Evolutionary conservation across 2,888 invertebrate species (phyloP).

Genomic region (Synanthedon tipuliformis): DNA sequence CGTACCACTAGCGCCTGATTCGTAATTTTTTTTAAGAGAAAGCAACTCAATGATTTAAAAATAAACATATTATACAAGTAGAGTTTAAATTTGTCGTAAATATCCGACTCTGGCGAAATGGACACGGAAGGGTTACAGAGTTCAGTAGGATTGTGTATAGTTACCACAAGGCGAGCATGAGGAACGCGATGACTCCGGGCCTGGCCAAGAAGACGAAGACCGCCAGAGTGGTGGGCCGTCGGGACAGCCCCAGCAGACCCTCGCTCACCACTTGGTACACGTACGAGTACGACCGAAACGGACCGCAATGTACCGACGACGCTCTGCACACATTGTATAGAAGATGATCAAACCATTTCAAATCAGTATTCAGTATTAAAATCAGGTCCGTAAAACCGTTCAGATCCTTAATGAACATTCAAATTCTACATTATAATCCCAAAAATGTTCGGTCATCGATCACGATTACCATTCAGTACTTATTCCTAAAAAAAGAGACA

Average conservation of each 20-base stretch:
- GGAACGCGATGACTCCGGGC: constrained; percentile 72
- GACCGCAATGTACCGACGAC: constrained; percentile 72
- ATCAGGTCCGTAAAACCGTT: neutral
- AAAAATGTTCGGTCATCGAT: too few species aligned
- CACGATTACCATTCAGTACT: too few species aligned
- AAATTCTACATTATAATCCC: too few species aligned
- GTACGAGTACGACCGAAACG: constrained; percentile 66
- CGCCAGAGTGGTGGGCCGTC: constrained; percentile 47
- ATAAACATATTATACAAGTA: too few species aligned
- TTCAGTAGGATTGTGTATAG: constrained; percentile 3
- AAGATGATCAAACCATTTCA: neutral
- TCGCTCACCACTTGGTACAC: constrained; percentile 72
- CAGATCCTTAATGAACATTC: neutral
- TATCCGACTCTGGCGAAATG: neutral
- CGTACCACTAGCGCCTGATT: too few species aligned
- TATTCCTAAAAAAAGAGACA: too few species aligned
- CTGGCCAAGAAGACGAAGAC: constrained; percentile 61
- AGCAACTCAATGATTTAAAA: too few species aligned
- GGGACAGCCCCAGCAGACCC: constrained; percentile 61
- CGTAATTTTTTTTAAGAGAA: too few species aligned
- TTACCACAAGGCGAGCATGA: constrained; percentile 73
- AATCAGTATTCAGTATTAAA: too few species aligned
- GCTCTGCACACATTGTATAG: constrained; percentile 42
- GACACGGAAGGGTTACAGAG: too few species aligned
- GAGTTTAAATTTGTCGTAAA: too few species aligned